Evolutionary conservation across 2,888 invertebrate species (phyloP), one percentile per base, ranked within the genome.

Genomic region (Chaetogeoica ovagalla): DNA sequence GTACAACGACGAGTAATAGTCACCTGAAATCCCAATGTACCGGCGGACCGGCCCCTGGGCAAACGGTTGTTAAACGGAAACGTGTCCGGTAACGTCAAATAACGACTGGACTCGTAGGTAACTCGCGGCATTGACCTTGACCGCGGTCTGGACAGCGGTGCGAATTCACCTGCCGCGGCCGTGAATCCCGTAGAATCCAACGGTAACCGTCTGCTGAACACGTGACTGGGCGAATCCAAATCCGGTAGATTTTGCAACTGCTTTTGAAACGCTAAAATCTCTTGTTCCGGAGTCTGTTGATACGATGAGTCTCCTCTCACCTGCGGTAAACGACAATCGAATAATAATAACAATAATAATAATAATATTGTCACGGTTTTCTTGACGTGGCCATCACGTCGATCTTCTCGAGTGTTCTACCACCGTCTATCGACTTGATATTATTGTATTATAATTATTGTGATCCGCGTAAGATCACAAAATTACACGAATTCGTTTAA

Each of bases 161-260:
- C 82, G 77, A 84, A 83, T 81, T 85, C 84, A 13, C 83, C 82
- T 82, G 85, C 83, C 76, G 85, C 82, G 73, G 84, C 81, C 83
- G 84, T 84, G 15, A 85, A 84, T 15, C 66, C 66, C 4, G 30
- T 30, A 2, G 62, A 77, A 13, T 77, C 77, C 15, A 63, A 5
- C 7, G 70, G 70, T 5, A 62, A 55, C 9, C 70, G 69, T 76
- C 83, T 84, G n/a, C 83, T 82, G 43, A 82, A 74, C n/a, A 81
- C 82, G 19, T 82, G 81, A 13, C 82, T 83, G 6, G 86, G 85
- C n/a, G 86, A 86, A 82, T 86, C 86, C 82, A 87, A 86, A 83
- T 87, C 86, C 0, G 90, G 90, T 81, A 89, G 85, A 84, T 89
- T 90, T 83, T 89, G 89, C 39, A 90, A 86, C 83, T 89, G 89